Evolutionary conservation across 2,113 vertebrate species (phyloP).

Genomic region (Gymnocephalus cernua): DNA sequence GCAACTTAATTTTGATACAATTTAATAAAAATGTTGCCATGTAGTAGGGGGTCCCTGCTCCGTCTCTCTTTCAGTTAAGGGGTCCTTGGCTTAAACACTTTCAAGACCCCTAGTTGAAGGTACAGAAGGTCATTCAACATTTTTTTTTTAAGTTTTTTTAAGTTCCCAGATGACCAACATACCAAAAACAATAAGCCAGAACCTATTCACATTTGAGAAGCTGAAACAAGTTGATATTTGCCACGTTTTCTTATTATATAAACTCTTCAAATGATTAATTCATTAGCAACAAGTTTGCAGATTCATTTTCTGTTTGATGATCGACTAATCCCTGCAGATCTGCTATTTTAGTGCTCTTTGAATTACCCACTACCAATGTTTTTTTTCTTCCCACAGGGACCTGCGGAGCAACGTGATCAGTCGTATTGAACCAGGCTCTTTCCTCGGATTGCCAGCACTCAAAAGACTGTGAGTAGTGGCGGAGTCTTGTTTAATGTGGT

Average conservation of each 20-base stretch:
- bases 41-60: no score
- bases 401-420: slow-evolving; percentile 96
- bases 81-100: no score
- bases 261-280: neutral
- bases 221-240: neutral
- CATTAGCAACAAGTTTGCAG: neutral
- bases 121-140: no score
- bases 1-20: no score
- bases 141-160: no score
- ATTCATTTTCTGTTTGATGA: neutral
- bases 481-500: slow-evolving; percentile 37
- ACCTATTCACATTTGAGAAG: neutral
- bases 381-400: slow-evolving; percentile 84
- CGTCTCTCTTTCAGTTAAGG: no score
- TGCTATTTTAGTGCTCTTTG: slow-evolving; percentile 13
- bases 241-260: no score
- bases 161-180: neutral
- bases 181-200: neutral
- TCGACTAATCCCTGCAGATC: neutral
- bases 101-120: no score
- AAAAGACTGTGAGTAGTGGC: slow-evolving; percentile 94
- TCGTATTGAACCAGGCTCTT: slow-evolving; percentile 93
- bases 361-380: neutral
- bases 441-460: slow-evolving; percentile 91
- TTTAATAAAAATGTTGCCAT: no score